Evolutionary conservation across 2,113 vertebrate genomes (phyloP).

Genomic region (Bos javanicus): DNA sequence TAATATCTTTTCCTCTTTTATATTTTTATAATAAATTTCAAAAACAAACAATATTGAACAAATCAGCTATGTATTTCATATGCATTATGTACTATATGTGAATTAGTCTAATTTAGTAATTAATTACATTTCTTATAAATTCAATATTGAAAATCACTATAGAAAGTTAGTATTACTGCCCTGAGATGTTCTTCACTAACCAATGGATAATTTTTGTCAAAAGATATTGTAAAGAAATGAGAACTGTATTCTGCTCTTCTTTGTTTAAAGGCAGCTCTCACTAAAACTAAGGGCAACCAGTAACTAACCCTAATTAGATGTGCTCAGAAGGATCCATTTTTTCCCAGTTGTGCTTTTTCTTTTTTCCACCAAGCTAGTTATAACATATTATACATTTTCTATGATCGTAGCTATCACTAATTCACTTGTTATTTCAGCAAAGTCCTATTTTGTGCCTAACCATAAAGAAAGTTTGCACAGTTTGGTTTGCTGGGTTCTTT

Average conservation of each 20-base stretch:
- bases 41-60: neutral
- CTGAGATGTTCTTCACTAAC: neutral
- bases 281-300: neutral
- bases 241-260: neutral
- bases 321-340: neutral
- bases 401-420: neutral
- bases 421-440: neutral
- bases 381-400: neutral
- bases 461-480: neutral
- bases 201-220: neutral
- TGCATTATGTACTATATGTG: neutral
- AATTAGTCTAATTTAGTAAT: slow-evolving; percentile 20
- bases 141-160: neutral
- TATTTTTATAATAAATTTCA: neutral
- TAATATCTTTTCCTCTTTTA: slow-evolving; percentile 18
- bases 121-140: neutral
- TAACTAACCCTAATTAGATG: neutral
- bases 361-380: neutral
- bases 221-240: neutral
- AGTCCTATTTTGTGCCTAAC: neutral
- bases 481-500: neutral
- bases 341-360: neutral
- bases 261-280: neutral
- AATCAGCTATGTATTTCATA: neutral
- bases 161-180: neutral